Evolutionary conservation across 2,888 invertebrate genomes (phyloP).

Genomic region (Aphodius sticticus): DNA sequence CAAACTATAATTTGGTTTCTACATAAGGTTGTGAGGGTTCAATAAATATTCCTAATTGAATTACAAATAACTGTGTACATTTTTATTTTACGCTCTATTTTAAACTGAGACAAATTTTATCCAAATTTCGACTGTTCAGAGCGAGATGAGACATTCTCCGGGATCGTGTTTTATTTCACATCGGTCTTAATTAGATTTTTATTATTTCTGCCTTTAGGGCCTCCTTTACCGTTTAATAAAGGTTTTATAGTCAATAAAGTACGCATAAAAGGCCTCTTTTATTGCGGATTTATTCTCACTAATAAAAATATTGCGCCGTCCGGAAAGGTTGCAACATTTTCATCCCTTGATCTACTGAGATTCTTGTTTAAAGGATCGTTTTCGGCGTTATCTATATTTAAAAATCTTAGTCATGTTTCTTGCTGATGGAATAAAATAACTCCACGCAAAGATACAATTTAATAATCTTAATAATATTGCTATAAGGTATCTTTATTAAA

Average conservation of each 20-base stretch:
- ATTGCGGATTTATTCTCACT: slow-evolving; percentile 17
- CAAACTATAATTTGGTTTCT: too few species aligned
- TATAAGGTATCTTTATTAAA: too few species aligned
- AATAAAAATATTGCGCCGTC: slow-evolving; percentile 24
- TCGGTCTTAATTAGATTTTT: slow-evolving; percentile 21
- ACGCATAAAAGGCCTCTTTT: slow-evolving; percentile 12
- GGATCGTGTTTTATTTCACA: neutral
- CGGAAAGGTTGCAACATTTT: slow-evolving; percentile 5
- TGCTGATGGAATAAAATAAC: neutral
- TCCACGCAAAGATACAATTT: neutral
- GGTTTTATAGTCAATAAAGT: slow-evolving; percentile 20
- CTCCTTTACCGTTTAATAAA: slow-evolving; percentile 19
- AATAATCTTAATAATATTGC: too few species aligned
- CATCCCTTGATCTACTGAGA: neutral
- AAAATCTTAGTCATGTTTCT: neutral
- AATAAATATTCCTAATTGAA: too few species aligned
- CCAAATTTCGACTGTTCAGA: neutral
- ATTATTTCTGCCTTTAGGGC: slow-evolving; percentile 16
- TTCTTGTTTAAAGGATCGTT: neutral
- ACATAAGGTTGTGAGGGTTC: too few species aligned
- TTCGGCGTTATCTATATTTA: neutral
- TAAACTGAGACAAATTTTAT: neutral
- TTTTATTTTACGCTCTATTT: too few species aligned
- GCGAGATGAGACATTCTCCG: neutral
- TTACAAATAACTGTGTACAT: too few species aligned